Evolutionary conservation across 92 coral and sea anemone species (phyloP), one percentile per base, ranked within the genome.

Genomic region (Isaurus tuberculatus): DNA sequence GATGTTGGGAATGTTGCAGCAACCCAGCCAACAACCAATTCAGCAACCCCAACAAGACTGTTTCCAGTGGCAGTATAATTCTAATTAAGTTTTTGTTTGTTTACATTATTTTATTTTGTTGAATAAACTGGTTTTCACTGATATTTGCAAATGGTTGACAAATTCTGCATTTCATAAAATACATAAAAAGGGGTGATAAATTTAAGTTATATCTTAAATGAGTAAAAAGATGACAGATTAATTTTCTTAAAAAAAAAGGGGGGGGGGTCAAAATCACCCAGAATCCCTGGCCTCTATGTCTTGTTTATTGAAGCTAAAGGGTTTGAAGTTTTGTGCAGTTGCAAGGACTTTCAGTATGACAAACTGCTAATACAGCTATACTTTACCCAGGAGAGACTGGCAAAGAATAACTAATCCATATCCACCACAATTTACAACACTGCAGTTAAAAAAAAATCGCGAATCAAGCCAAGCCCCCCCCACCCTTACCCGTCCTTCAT

Each of bases 1-100:
- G 34, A 63, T 63, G 69, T 63, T 63, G 69, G 69, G 69, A 63
- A 8, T 25, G 33, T 63, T 63, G 19, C 69, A 63, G 17, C 69
- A 63, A 25, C 69, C 69, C 34, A 15, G 69, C 69, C 69, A 63
- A 63, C 69, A 63, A 63, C 69, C 69, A 63, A 61, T n/a, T n/a
- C n/a, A n/a, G n/a, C n/a, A n/a, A n/a, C 2, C 31, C 32, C 69
- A 63, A 63, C 69, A 63, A 26, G 69, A 63, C 34, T 63, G 69
- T 63, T 63, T 63, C 36, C 69, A 63, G n/a, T 63, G 69, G 69
- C 69, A 63, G 33, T 63, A 63, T 33, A 63, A 63, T 63, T 8
- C 69, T 5, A 63, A 63, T 63, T 63, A 63, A 63, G n/a, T n/a
- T n/a, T n/a, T n/a, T n/a, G n/a, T n/a, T n/a, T n/a, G n/a, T n/a